Conservation (phyloP, 2,113 vertebrate genomes). For the Sinocyclocheilus rhinocerous region DNA sequence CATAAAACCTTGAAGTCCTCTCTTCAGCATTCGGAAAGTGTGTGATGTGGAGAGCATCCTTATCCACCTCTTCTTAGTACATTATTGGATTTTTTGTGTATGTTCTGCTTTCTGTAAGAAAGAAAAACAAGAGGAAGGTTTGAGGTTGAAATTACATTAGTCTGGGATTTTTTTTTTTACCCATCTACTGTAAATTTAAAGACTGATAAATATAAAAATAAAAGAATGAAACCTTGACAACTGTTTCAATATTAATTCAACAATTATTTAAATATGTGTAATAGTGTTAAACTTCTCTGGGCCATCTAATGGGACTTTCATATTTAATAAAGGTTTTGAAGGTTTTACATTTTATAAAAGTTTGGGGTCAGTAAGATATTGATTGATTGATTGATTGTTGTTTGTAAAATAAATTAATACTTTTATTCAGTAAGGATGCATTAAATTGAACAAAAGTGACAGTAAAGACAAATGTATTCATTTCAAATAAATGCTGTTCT, state of each 20-base stretch:
- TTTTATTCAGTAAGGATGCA: no score
- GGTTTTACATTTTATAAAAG: no score
- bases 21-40: not conserved
- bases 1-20: not conserved
- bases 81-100: constrained; percentile 33
- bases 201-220: no score
- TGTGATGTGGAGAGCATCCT: constrained; percentile 24
- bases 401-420: no score
- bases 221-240: not conserved
- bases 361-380: no score
- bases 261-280: not conserved
- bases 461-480: no score
- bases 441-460: no score
- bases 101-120: constrained; percentile 30
- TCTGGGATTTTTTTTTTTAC: not conserved
- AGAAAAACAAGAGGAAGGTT: constrained; percentile 6
- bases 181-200: no score
- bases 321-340: no score
- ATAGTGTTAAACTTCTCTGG: not conserved
- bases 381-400: no score
- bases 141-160: not conserved
- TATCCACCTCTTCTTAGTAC: constrained; percentile 20
- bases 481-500: no score
- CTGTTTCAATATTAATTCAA: not conserved
- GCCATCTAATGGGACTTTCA: no score